A percentile compares a stretch with the other conserved stretches of the same genome.
phyloP scores from a whole-genome alignment of 2,888 invertebrate genomes.

The Xylocampa areola region DNA sequence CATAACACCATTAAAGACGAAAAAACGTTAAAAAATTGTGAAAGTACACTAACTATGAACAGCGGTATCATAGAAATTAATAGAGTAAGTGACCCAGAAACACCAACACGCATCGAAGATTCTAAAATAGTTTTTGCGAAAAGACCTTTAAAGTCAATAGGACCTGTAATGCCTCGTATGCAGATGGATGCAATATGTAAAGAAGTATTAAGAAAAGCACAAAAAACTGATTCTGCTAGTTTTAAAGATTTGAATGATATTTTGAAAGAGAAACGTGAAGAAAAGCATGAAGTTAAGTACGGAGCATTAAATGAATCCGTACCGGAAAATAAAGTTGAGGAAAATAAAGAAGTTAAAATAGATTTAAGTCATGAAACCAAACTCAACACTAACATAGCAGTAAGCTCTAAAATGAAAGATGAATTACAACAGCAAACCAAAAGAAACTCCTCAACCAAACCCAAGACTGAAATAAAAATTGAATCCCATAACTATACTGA shows the following conservation, averaged over 20 bases:
- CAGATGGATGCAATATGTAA: slow-evolving; percentile 63
- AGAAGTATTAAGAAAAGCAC: slow-evolving; percentile 57
- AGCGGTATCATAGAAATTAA: slow-evolving; percentile 47
- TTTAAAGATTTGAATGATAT: slow-evolving; percentile 63
- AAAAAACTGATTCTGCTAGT: slow-evolving; percentile 56
- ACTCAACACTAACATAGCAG: background rate
- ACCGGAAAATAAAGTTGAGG: slow-evolving; percentile 13
- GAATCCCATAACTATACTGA: background rate
- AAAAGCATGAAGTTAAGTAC: slow-evolving; percentile 15
- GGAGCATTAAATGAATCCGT: slow-evolving; percentile 14
- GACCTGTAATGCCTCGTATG: slow-evolving; percentile 41
- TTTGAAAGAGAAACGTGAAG: slow-evolving; percentile 35
- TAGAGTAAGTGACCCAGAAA: slow-evolving; percentile 30
- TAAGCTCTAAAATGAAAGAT: background rate
- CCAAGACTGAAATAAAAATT: background rate
- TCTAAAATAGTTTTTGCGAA: slow-evolving; percentile 34
- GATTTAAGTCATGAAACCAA: slow-evolving; percentile 7
- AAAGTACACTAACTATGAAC: slow-evolving; percentile 51
- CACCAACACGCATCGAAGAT: slow-evolving; percentile 35
- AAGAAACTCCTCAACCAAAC: background rate
- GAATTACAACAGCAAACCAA: background rate
- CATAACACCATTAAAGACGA: slow-evolving; percentile 13
- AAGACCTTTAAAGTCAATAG: slow-evolving; percentile 27
- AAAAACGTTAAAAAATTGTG: slow-evolving; percentile 37
- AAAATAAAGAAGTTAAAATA: background rate